Percentiles rank a stretch among this genome's conserved stretches.
Conservation (phyloP, 1,140 invertebrate species). For the Polyergus mexicanus region DNA sequence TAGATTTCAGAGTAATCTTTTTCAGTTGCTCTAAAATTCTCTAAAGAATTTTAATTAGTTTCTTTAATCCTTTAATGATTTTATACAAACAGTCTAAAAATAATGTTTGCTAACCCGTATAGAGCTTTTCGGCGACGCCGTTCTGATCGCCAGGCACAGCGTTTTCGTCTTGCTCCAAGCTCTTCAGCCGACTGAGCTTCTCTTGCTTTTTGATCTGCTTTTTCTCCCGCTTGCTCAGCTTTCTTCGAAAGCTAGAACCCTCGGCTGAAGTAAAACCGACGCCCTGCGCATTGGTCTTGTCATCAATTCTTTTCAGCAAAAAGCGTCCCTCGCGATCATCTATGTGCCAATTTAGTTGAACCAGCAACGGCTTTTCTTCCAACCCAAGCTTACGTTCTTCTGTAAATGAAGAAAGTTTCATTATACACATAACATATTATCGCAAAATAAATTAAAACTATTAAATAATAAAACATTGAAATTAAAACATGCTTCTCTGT, state of each 20-base stretch:
- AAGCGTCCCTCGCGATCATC: conserved; percentile 99
- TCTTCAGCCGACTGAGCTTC: conserved; percentile 94
- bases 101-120: conserved; percentile 89
- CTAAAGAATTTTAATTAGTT: background rate
- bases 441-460: background rate
- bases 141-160: conserved; percentile 92
- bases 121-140: conserved; percentile 96
- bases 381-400: conserved; percentile 96
- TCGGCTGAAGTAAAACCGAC: conserved; percentile 88
- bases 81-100: conserved; percentile 13
- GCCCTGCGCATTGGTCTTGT: conserved; percentile 89
- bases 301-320: conserved; percentile 95
- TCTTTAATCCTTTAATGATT: background rate
- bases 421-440: conserved; percentile 5
- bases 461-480: background rate
- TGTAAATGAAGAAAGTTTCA: conserved; percentile 80
- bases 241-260: conserved; percentile 92
- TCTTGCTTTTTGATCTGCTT: conserved; percentile 99
- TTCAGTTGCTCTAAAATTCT: background rate
- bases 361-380: conserved; percentile 97
- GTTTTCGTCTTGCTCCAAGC: conserved; percentile 89
- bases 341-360: conserved; percentile 99
- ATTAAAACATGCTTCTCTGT: too few relatives aligned
- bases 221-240: conserved; percentile 99
- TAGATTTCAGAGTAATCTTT: background rate